Evolutionary conservation across 2,113 vertebrate species (phyloP).

Genomic region (Eulemur macaco): DNA sequence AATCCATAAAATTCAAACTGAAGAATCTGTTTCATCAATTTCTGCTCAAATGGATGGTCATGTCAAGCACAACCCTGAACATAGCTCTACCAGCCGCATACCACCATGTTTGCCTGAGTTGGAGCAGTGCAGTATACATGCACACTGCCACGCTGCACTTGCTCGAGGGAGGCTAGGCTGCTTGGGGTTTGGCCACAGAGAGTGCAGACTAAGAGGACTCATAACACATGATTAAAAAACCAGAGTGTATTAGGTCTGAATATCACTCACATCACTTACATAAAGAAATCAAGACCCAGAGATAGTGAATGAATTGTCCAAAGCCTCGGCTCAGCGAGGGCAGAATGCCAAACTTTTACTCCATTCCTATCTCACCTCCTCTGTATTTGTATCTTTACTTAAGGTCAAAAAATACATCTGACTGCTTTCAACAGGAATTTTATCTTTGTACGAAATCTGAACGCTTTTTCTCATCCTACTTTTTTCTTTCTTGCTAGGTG

Average conservation of each 20-base stretch:
- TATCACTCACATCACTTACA: neutral
- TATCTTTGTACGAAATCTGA: neutral
- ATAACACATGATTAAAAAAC: neutral
- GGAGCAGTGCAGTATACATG: accelerated
- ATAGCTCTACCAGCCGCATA: neutral
- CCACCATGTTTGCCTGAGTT: neutral
- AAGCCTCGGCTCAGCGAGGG: neutral
- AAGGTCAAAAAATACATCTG: neutral
- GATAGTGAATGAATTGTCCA: no score
- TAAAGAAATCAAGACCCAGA: neutral
- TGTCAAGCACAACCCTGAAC: accelerated
- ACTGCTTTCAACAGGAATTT: neutral
- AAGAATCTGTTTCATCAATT: neutral
- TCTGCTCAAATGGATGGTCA: neutral
- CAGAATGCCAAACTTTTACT: neutral
- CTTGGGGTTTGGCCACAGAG: neutral
- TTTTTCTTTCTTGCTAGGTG: neutral
- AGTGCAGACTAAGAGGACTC: neutral
- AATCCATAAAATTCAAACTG: neutral
- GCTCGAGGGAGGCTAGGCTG: neutral
- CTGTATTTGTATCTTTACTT: neutral
- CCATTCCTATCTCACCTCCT: neutral
- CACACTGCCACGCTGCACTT: accelerated
- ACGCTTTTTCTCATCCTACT: neutral
- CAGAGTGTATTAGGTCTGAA: neutral